Base-by-base conservation (phyloP, 2,113 vertebrate species). In the Salvelinus sp. region DNA sequence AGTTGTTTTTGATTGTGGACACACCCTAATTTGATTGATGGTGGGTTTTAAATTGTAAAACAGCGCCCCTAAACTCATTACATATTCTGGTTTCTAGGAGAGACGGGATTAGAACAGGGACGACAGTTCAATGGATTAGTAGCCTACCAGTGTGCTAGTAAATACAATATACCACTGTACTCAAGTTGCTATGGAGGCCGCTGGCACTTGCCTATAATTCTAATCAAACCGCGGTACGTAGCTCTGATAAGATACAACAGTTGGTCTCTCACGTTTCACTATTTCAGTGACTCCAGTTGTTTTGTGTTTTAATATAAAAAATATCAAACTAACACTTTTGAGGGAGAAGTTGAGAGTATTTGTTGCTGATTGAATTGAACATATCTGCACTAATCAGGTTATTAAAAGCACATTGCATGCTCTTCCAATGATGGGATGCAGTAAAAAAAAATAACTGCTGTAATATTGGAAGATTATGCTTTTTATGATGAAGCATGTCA, bases 141-240 rank as follows among this genome's bases (percentile, higher is more conserved):
- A 78, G 44, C 62, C 38, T 44, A 44, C 38, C 38, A 54, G 27
- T 23, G 68, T 64, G 75, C 25, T 50, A 48, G 75, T 64, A 74
- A 79, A 82, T 80, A 90, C 86, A 89, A 85, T 85, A 76, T 63
- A 85, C 50, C 48, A 72, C 65, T 83, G 78, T 72, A 64, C 76
- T 65, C 65, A 57, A 33, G 67, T 71, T 72, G 63, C 5, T 63
- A 50, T 73, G 80, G 75, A 82, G 78, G 81, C 38, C 80, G 72
- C 71, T 77, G 33, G 72, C 73, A 33, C 57, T 74, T 72, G 18
- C n/a, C 76, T 76, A 5, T 70, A 76, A 72, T 77, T 80, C 70
- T 57, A 71, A 76, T 67, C 74, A 58, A 27, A 22, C 47, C n/a
- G 48, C 20, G 62, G 72, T 33, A 65, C 73, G 57, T 28, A 70